Conservation (phyloP, 2,888 invertebrate species). For the Lithophane leautieri region DNA sequence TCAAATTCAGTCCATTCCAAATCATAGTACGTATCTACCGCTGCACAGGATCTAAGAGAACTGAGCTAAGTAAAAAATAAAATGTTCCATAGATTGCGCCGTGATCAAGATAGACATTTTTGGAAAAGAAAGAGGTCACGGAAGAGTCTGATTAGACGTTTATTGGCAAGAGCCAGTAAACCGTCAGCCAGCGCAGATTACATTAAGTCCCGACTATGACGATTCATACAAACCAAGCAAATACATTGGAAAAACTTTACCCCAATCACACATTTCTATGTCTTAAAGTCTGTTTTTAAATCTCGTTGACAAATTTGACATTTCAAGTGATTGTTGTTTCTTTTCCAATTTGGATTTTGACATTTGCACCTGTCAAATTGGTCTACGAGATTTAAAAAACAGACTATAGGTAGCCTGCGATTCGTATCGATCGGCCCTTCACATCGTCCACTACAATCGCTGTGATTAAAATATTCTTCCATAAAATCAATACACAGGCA, state of each 20-base stretch:
- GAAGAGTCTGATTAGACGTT: not conserved
- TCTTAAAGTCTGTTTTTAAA: too few relatives aligned
- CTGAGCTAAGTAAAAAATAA: not conserved
- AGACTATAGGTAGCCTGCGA: not conserved
- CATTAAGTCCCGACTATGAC: not conserved
- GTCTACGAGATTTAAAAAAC: too few relatives aligned
- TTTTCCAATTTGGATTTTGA: too few relatives aligned
- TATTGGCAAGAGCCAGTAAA: not conserved
- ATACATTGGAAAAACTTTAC: not conserved
- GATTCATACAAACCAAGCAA: not conserved
- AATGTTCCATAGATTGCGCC: not conserved
- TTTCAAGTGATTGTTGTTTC: too few relatives aligned
- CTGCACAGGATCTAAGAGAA: not conserved
- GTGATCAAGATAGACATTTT: not conserved
- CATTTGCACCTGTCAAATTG: too few relatives aligned
- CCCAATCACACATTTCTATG: not conserved
- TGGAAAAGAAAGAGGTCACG: not conserved
- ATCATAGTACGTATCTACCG: not conserved
- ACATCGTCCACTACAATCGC: not conserved
- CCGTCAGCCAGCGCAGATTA: not conserved
- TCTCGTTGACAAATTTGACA: too few relatives aligned
- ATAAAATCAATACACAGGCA: constrained; percentile 17
- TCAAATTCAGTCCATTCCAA: not conserved
- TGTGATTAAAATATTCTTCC: constrained; percentile 15
- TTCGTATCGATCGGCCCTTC: constrained; percentile 11